Base-by-base conservation (phyloP, 2,797 vertebrate species). In the Mionectes olivaceus region DNA sequence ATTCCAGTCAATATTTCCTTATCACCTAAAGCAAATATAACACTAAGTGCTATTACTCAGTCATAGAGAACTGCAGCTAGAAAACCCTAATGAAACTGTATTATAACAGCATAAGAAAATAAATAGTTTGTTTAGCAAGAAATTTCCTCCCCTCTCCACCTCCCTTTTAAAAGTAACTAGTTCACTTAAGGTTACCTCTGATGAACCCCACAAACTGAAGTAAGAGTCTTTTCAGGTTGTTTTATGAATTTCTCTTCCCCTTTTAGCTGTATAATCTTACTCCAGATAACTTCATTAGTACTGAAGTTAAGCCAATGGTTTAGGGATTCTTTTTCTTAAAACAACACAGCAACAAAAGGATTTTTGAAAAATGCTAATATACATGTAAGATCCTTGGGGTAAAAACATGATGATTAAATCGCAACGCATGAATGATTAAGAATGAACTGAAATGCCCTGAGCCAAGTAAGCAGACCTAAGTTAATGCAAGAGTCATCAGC, bases 21-120 rank as follows among this genome's bases (percentile, higher is more conserved):
- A 94, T 78, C 77, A 91, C 24, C 56, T 44, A 86, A 74, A 76
- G n/a, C 77, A 97, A 95, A 93, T 79, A 92, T 39, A 90, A 60
- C 47, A 75, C 37, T 59, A 73, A 87, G 55, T 52, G 46, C 50
- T 92, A 5, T 23, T 90, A 79, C 32, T 85, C 67, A 55, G 59
- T 78, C 60, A 52, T 7, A 78, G 35, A 69, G 24, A 82, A 68
- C 52, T 83, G 32, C 64, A 60, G 53, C 49, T 10, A 63, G 52
- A 87, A 94, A 76, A 76, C 33, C 30, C 60, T 81, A 75, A 63
- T 41, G n/a, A 16, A 90, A 50, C 15, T 41, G 33, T 37, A 53
- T 41, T 63, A 16, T 25, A 68, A 57, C 9, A 47, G 35, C 10
- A 27, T 16, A 71, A 73, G 53, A 88, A 93, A 82, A 24, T 24